phyloP scores from a whole-genome alignment of 1,140 invertebrate species.

The Reticulitermes speratus region DNA sequence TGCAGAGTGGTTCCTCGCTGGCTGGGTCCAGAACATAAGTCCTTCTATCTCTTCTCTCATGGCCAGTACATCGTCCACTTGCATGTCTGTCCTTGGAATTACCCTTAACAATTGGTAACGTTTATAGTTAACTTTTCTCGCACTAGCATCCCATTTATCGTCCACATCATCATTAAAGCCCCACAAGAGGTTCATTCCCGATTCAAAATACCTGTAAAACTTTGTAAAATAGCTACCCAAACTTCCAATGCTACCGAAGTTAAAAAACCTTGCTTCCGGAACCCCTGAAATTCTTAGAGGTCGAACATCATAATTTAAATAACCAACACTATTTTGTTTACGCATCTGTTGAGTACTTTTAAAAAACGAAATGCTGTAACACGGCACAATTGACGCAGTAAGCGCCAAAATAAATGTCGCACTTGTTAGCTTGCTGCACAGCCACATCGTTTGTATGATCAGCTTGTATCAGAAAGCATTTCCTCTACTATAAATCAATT shows the following conservation, averaged over 20 bases:
- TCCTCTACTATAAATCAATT: background rate
- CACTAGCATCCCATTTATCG: background rate
- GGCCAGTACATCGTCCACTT: conserved; percentile 42
- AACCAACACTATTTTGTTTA: background rate
- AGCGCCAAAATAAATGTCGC: conserved; percentile 8
- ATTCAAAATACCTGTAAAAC: background rate
- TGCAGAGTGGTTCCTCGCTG: conserved; percentile 57
- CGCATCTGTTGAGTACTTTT: background rate
- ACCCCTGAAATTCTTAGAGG: background rate
- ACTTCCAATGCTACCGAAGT: background rate
- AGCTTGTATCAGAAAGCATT: background rate
- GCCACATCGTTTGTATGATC: background rate
- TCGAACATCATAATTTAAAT: background rate
- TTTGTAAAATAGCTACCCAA: background rate
- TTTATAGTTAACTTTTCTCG: conserved; percentile 44
- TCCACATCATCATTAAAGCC: background rate
- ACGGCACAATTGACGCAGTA: background rate
- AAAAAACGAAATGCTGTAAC: background rate
- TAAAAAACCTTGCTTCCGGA: background rate
- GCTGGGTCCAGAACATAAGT: conserved; percentile 56
- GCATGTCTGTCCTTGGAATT: conserved; percentile 41
- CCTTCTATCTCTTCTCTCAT: conserved; percentile 47
- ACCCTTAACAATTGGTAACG: conserved; percentile 48
- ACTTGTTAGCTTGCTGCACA: background rate
- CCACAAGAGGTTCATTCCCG: background rate